These are phyloP conservation scores for Plectropomus leopardus DNA, from an alignment of 2,113 vertebrate genomes.

Conservation along the genomic window DNA sequence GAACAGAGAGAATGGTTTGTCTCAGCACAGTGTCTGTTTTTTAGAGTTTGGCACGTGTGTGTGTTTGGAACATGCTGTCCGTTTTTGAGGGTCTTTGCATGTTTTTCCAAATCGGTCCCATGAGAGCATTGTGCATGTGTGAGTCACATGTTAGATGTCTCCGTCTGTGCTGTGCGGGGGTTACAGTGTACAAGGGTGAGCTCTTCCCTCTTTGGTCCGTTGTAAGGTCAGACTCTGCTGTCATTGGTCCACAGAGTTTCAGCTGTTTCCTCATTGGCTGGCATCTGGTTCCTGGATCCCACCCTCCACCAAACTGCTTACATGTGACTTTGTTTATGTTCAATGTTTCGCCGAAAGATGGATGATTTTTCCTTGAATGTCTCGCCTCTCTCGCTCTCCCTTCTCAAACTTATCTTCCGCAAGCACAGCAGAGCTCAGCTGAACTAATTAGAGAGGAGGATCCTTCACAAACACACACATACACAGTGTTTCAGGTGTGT, in stretches of 20 bases:
- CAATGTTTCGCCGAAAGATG: neutral
- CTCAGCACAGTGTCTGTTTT: slow-evolving; percentile 13
- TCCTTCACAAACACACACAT: slow-evolving; percentile 1
- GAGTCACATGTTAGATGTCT: slow-evolving; percentile 67
- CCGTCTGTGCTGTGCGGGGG: slow-evolving; percentile 26
- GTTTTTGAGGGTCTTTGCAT: slow-evolving; percentile 24
- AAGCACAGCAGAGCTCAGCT: neutral
- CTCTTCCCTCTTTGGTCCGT: slow-evolving; percentile 16
- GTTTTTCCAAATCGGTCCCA: slow-evolving; percentile 28
- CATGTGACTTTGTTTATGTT: slow-evolving; percentile 58
- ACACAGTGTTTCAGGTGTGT: slow-evolving; percentile 12
- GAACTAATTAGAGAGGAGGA: slow-evolving; percentile 6
- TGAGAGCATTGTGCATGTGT: slow-evolving; percentile 23
- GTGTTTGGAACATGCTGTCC: slow-evolving; percentile 22
- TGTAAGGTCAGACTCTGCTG: neutral
- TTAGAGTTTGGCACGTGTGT: neutral
- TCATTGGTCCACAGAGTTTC: slow-evolving; percentile 20
- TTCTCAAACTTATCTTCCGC: neutral
- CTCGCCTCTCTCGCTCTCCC: neutral
- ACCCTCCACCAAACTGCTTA: neutral
- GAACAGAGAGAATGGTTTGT: slow-evolving; percentile 33
- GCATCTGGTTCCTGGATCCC: slow-evolving; percentile 14
- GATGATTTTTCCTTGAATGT: neutral
- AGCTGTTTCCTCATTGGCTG: slow-evolving; percentile 28
- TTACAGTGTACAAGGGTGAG: slow-evolving; percentile 69